These are phyloP conservation scores for Orycteropus afer DNA, from an alignment of 2,113 vertebrate genomes.

Conservation along the genomic window DNA sequence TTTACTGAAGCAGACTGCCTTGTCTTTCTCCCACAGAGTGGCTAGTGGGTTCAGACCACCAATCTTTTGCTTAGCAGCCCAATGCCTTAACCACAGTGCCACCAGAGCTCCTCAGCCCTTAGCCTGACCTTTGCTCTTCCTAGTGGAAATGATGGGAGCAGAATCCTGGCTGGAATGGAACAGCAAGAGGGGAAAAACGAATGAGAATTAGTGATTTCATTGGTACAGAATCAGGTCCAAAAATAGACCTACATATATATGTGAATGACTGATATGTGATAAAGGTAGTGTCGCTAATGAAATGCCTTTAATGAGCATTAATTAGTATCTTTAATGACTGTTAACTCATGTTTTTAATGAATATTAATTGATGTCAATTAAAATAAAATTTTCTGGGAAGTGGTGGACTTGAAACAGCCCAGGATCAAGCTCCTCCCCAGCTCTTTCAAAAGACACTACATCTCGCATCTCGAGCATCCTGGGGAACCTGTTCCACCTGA, in stretches of 20 bases:
- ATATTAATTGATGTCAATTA: background rate
- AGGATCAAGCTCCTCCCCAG: background rate
- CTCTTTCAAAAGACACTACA: background rate
- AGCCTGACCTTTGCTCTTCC: background rate
- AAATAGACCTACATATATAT: background rate
- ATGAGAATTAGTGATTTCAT: background rate
- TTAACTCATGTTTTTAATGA: background rate
- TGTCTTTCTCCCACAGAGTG: no score
- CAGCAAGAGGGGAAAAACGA: background rate
- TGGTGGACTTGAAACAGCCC: background rate
- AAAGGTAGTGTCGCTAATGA: background rate
- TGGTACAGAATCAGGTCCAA: background rate
- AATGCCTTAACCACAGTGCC: no score
- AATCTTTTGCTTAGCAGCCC: no score
- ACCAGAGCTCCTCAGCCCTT: no score
- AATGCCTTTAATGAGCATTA: background rate
- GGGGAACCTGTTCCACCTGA: background rate
- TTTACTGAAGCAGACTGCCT: no score
- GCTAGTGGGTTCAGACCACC: no score
- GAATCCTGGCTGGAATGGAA: background rate
- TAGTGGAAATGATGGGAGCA: background rate
- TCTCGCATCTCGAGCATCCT: background rate
- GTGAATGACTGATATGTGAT: background rate
- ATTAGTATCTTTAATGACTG: background rate
- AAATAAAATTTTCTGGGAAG: background rate